Percentiles rank a stretch among this genome's conserved stretches.
These are phyloP conservation scores for Tyria jacobaeae DNA, from an alignment of 2,888 invertebrate species.

Conservation along the genomic window DNA sequence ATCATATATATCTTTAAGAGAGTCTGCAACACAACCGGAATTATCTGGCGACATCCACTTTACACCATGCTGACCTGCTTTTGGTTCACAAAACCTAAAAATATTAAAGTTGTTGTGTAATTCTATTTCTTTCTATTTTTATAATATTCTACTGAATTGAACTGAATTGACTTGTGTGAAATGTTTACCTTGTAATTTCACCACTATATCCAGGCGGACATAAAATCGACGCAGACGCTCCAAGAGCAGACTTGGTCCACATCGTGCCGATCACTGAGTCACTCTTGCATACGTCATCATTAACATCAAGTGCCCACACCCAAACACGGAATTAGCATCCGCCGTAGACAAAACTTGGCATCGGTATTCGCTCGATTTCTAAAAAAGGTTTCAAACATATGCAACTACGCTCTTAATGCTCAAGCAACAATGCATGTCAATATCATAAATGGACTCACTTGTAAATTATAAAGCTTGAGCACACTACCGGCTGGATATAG, in stretches of 20 bases:
- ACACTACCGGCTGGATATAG: too few species aligned
- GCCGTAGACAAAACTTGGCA: constrained; percentile 89
- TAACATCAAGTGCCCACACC: constrained; percentile 89
- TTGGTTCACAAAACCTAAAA: constrained; percentile 81
- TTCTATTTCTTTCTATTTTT: too few species aligned
- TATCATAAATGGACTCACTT: constrained; percentile 78
- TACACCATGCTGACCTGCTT: constrained; percentile 85
- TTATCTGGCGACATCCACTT: constrained; percentile 93
- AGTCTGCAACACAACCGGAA: constrained; percentile 90
- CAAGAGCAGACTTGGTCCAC: constrained; percentile 90
- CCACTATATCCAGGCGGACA: constrained; percentile 85
- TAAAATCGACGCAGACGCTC: constrained; percentile 86
- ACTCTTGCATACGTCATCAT: constrained; percentile 82
- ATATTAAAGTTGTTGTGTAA: neutral
- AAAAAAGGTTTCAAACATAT: constrained; percentile 21
- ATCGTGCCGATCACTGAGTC: constrained; percentile 85
- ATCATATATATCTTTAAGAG: constrained; percentile 87
- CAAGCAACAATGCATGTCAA: neutral
- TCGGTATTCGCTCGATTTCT: constrained; percentile 92
- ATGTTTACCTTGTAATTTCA: constrained; percentile 70
- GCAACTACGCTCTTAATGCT: neutral
- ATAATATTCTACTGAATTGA: too few species aligned
- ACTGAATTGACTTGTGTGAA: neutral
- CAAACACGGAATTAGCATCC: constrained; percentile 82
- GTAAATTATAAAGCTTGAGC: too few species aligned